These are phyloP conservation scores for Meloe dianella DNA, from an alignment of 2,888 invertebrate species.

Conservation along the genomic window DNA sequence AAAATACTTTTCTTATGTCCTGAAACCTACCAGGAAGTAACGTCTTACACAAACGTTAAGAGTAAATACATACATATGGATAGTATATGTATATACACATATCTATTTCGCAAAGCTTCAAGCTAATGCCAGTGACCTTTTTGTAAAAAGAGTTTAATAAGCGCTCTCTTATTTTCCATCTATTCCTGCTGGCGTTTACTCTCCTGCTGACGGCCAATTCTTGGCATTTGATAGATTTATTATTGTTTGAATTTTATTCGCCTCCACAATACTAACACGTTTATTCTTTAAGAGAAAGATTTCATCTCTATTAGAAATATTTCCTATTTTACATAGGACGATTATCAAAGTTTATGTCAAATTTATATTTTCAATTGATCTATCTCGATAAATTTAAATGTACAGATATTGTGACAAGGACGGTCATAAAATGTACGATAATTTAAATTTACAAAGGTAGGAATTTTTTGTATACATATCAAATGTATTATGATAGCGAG, in stretches of 20 bases:
- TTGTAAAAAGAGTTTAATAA: slow-evolving; percentile 26
- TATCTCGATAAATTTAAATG: neutral
- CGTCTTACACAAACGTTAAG: neutral
- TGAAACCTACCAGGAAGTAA: neutral
- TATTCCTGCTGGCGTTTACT: slow-evolving; percentile 25
- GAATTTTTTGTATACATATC: neutral
- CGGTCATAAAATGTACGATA: neutral
- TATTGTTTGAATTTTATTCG: slow-evolving; percentile 11
- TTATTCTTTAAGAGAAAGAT: neutral
- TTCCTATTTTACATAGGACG: neutral
- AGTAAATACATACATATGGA: neutral
- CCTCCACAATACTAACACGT: neutral
- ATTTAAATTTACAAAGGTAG: slow-evolving; percentile 3
- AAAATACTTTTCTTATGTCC: neutral
- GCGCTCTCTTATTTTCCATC: slow-evolving; percentile 26
- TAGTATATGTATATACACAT: neutral
- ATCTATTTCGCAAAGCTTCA: slow-evolving; percentile 24
- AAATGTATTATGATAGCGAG: neutral
- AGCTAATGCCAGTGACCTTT: slow-evolving; percentile 28
- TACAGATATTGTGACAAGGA: neutral
- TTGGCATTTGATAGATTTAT: slow-evolving; percentile 32
- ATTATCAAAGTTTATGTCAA: neutral
- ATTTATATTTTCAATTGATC: neutral
- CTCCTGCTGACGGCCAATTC: slow-evolving; percentile 32
- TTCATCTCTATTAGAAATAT: neutral